Evolutionary conservation across 2,888 invertebrate genomes (phyloP).

Genomic region (Nomada ferruginata): DNA sequence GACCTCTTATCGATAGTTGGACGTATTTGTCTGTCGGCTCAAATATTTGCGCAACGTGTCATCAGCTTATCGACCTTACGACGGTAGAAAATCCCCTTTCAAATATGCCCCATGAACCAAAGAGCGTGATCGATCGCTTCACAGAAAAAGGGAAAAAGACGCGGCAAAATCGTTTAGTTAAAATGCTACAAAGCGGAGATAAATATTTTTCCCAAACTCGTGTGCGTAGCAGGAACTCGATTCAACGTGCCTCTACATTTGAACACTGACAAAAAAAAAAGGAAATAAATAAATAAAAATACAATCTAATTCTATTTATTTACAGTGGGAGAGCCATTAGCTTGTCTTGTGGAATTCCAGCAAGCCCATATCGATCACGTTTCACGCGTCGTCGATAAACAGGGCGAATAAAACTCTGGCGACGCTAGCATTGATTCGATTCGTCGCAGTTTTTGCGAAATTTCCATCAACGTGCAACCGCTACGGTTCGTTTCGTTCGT

Average conservation of each 20-base stretch:
- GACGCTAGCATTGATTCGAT: too few species aligned
- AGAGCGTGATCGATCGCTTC: too few species aligned
- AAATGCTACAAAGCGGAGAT: neutral
- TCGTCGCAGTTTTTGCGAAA: neutral
- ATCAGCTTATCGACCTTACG: slow-evolving; percentile 67
- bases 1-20: slow-evolving; percentile 14
- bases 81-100: slow-evolving; percentile 6
- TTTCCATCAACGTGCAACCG: neutral
- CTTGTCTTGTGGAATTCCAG: neutral
- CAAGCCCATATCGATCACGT: neutral
- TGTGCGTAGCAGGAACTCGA: neutral
- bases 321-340: neutral
- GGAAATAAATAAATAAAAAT: too few species aligned
- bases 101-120: neutral
- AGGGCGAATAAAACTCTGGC: neutral
- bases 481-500: neutral
- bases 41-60: slow-evolving; percentile 78
- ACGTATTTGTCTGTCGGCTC: slow-evolving; percentile 46
- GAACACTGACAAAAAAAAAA: neutral
- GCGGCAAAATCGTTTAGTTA: too few species aligned
- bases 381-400: neutral
- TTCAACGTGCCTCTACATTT: neutral
- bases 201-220: neutral
- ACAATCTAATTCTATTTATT: neutral
- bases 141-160: too few species aligned